Base-by-base conservation (phyloP, 2,797 vertebrate species). In the Hybognathus amarus region DNA sequence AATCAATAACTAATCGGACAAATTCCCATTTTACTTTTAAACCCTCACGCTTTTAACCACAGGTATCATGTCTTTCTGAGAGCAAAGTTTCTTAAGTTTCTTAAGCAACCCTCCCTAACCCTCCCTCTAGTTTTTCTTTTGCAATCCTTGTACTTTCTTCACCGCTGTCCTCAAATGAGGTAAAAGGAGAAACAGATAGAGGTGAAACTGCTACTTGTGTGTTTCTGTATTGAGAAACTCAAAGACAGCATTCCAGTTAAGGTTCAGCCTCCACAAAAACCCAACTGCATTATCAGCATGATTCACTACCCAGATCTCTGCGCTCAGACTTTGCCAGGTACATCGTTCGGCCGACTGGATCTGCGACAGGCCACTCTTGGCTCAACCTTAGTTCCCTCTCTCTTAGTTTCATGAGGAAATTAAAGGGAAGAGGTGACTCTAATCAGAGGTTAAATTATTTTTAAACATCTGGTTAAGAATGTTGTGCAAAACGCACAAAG, bases 391-490 rank as follows among this genome's bases (percentile, higher is more conserved):
- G 92, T 94, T 94, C 93, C 90, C 92, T 95, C 95, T 93, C 91
- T 89, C 92, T 85, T 86, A 92, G 91, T 95, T 92, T 93, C 93
- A 93, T 93, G 87, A 91, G 92, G 91, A 95, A 95, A 92, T 93
- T 93, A 95, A 96, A 91, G 87, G 93, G 94, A 96, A 96, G 93
- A 95, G 89, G 92, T 94, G 91, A 95, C 94, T 87, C 78, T 79
- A 82, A 84, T 86, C 83, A 87, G 86, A 89, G 83, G 84, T 85
- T 84, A 79, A 80, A 83, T 83, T 89, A 89, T 87, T 93, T 91
- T 90, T 85, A 92, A 92, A 87, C 82, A 86, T 89, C 82, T 89
- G 88, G 85, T 87, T 67, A 85, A 85, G 84, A 83, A 83, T 86
- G 82, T 89, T 89, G 88, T 89, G 88, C 84, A 89, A 86, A 82